Evolutionary conservation across 2,113 vertebrate genomes (phyloP).

Genomic region (Callospermophilus lateralis): DNA sequence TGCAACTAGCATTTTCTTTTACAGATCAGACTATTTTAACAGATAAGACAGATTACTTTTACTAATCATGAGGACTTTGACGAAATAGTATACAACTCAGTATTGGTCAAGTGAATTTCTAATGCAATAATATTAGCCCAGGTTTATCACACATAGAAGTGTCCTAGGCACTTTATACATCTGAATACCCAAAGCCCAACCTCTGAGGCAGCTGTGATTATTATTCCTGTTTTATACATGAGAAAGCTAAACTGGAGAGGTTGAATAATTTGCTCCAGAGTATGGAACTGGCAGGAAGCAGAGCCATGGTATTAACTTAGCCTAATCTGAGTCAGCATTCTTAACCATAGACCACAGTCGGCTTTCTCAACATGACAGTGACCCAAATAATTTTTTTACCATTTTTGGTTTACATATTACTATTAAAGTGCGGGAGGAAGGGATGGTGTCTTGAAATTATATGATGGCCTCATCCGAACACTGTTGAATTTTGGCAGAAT

Average conservation of each 20-base stretch:
- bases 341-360: background rate
- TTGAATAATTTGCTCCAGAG: background rate
- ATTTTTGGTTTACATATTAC: background rate
- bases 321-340: background rate
- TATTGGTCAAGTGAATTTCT: constrained; percentile 56
- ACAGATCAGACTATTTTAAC: background rate
- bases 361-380: background rate
- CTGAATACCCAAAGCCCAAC: background rate
- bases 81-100: constrained; percentile 14
- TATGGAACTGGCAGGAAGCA: background rate
- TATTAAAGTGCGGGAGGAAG: background rate
- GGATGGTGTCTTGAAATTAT: background rate
- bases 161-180: background rate
- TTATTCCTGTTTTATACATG: background rate
- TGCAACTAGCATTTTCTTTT: background rate
- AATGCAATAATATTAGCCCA: constrained; percentile 8
- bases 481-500: background rate
- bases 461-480: background rate
- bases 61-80: constrained; percentile 27
- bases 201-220: background rate
- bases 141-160: constrained; percentile 6
- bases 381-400: background rate
- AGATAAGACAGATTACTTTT: constrained; percentile 16
- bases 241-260: background rate
- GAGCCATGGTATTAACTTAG: background rate